Evolutionary conservation across 1,140 invertebrate genomes (phyloP).

Genomic region (Bicyclus anynana): DNA sequence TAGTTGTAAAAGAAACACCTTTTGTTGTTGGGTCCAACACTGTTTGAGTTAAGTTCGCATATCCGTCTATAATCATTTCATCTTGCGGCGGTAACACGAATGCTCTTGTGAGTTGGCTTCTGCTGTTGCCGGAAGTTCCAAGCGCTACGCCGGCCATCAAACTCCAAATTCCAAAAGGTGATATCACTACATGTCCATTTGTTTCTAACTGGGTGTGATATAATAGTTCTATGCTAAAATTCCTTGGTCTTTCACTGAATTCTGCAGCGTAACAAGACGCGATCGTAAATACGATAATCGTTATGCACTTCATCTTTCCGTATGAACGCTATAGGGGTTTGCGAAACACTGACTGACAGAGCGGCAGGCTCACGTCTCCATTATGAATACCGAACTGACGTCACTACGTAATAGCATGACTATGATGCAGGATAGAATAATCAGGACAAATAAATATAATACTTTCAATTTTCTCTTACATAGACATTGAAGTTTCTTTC

Average conservation of each 20-base stretch:
- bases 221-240: constrained; percentile 64
- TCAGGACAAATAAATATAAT: neutral
- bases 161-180: constrained; percentile 67
- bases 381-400: constrained; percentile 24
- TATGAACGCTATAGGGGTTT: constrained; percentile 20
- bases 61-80: constrained; percentile 44
- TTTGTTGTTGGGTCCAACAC: constrained; percentile 42
- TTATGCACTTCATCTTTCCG: constrained; percentile 36
- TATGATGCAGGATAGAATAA: neutral
- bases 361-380: neutral
- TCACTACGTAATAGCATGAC: neutral
- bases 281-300: constrained; percentile 33
- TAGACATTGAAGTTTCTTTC: too few relatives aligned
- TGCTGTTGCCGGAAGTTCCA: constrained; percentile 46
- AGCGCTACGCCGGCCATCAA: constrained; percentile 55
- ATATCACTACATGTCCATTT: constrained; percentile 60
- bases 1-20: constrained; percentile 49
- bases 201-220: constrained; percentile 49
- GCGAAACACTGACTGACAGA: constrained; percentile 32
- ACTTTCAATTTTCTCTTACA: too few relatives aligned
- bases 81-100: constrained; percentile 49
- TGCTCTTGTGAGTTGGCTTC: constrained; percentile 32
- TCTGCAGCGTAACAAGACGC: constrained; percentile 43
- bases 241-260: constrained; percentile 55
- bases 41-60: constrained; percentile 42